These are phyloP conservation scores for Premnoplex brunnescens DNA, from an alignment of 2,797 vertebrate genomes.

Conservation along the genomic window DNA sequence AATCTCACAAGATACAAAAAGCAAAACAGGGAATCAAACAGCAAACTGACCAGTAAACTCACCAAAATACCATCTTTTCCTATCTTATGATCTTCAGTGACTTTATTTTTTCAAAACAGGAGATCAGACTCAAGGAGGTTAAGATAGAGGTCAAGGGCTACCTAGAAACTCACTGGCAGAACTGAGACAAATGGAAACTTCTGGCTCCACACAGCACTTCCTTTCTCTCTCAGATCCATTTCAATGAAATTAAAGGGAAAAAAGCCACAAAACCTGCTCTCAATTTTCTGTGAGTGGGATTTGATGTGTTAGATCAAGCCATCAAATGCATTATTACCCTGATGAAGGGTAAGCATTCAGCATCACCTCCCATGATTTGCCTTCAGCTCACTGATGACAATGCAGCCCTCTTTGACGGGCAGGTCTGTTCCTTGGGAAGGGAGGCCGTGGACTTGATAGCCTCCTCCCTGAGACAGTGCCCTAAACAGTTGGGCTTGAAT, in stretches of 20 bases:
- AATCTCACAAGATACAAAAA: background rate
- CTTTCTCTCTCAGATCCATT: conserved; percentile 24
- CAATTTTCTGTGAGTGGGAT: background rate
- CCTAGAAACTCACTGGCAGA: background rate
- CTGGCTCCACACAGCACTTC: background rate
- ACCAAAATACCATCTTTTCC: background rate
- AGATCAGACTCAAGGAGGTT: background rate
- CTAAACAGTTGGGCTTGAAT: background rate
- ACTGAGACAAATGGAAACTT: conserved; percentile 16
- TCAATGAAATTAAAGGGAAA: background rate
- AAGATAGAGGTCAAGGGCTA: background rate
- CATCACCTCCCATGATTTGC: background rate
- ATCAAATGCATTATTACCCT: background rate
- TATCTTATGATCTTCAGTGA: background rate
- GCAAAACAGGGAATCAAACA: background rate
- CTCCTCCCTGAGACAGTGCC: background rate
- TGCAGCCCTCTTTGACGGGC: background rate
- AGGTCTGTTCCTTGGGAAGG: background rate
- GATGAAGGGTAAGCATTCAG: background rate
- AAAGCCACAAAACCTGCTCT: background rate
- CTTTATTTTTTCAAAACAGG: background rate
- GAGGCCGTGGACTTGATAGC: background rate
- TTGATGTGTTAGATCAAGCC: background rate
- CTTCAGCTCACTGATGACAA: background rate
- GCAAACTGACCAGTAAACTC: background rate